Percentiles rank a stretch among this genome's conserved stretches.
Conservation (phyloP, 2,797 vertebrate species). For the Rhodeus uyekii region DNA sequence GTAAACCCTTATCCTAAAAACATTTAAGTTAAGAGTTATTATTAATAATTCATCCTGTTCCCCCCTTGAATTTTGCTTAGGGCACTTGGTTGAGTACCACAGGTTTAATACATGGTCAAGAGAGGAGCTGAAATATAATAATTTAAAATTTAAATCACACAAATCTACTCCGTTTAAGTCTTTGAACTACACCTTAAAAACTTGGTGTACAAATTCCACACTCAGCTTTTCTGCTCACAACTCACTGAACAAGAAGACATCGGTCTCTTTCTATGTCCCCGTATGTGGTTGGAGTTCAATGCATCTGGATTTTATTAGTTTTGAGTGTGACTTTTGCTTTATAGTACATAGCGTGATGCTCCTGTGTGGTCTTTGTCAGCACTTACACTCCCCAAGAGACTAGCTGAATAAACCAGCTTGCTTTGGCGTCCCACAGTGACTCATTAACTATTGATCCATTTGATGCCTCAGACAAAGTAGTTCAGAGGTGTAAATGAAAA, state of each 20-base stretch:
- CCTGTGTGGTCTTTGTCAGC: conserved; percentile 59
- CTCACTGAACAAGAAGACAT: neutral
- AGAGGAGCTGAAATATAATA: neutral
- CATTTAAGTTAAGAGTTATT: neutral
- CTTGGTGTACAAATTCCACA: neutral
- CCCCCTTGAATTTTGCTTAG: too few relatives aligned
- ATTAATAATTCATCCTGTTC: neutral
- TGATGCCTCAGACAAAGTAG: conserved; percentile 47
- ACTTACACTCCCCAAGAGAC: conserved; percentile 38
- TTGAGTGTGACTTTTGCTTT: conserved; percentile 51
- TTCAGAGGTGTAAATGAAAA: conserved; percentile 21
- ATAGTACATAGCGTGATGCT: conserved; percentile 50
- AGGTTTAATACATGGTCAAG: neutral
- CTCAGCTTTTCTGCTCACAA: conserved; percentile 13
- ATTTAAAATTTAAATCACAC: neutral
- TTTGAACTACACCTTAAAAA: neutral
- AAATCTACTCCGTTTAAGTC: neutral
- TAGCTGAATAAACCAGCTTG: conserved; percentile 46
- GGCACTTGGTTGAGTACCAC: neutral
- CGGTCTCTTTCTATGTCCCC: neutral
- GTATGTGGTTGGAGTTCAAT: conserved; percentile 3
- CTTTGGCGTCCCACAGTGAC: conserved; percentile 52
- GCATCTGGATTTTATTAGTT: conserved; percentile 35
- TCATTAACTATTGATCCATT: conserved; percentile 61
- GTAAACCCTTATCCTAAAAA: neutral